Base-by-base conservation (phyloP, 2,797 vertebrate genomes). In the Eospalax fontanierii region DNA sequence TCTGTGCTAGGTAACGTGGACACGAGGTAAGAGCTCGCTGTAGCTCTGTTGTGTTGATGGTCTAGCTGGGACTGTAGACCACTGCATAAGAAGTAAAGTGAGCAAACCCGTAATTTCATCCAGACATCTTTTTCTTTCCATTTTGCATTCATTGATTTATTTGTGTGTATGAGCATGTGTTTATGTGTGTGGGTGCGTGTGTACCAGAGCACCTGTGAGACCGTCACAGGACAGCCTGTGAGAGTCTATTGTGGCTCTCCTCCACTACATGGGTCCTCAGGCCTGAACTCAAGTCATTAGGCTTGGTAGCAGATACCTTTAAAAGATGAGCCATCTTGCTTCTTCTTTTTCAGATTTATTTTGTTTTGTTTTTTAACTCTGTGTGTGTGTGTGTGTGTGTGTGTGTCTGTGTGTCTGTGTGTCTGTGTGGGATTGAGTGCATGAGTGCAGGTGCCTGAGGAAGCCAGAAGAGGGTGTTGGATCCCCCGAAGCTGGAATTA, bases 61-160 rank as follows among this genome's bases (percentile, higher is more conserved):
- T 82, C 70, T 65, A 63, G 54, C 50, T 61, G 43, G 43, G 24
- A 24, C 40, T 22, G n/a, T 54, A 80, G 50, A 54, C n/a, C 40
- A 74, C 24, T 59, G 30, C 87, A 11, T 11, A 70, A 73, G 40
- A 90, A 95, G 18, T 7, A 78, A 74, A 82, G 14, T 92, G 40
- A 84, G 33, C 28, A 73, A 88, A 54, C 40, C 54, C 38, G 24
- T 38, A 74, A 22, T 87, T 91, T 84, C 75, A 94, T 43, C 57
- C 54, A 79, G 18, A 46, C 30, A 4, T 46, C 1, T 66, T 46
- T 83, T 54, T 78, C n/a, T 12, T 16, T 7, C 24, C 22, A 21
- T 46, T 63, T 30, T 12, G 28, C 40, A 38, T 80, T 63, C 50
- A 63, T 61, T 40, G 11, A 33, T 65, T 66, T 83, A n/a, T 68